phyloP scores from a whole-genome alignment of 2,888 invertebrate genomes.

The Euclidia mi region DNA sequence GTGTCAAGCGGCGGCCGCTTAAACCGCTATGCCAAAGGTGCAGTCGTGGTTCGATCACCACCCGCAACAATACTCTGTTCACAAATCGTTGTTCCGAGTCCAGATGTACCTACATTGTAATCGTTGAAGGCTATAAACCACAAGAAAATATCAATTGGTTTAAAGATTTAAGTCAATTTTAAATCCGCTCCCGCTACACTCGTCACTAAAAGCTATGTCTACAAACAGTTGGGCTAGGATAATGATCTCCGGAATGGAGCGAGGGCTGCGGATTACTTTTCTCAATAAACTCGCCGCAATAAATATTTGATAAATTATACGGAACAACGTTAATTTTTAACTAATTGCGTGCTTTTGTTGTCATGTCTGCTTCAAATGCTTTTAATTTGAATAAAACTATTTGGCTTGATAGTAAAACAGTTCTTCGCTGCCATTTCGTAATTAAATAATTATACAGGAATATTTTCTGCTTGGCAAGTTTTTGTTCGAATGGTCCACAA shows the following conservation, averaged over 20 bases:
- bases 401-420: slow-evolving; percentile 5
- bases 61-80: too few relatives aligned
- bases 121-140: too few relatives aligned
- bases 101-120: too few relatives aligned
- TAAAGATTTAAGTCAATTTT: neutral
- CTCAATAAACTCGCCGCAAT: slow-evolving; percentile 73
- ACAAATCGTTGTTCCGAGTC: too few relatives aligned
- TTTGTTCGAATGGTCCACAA: too few relatives aligned
- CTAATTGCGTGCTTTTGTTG: slow-evolving; percentile 41
- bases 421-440: neutral
- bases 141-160: too few relatives aligned
- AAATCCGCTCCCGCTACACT: slow-evolving; percentile 25
- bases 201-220: slow-evolving; percentile 11
- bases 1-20: too few relatives aligned
- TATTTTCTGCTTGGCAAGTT: too few relatives aligned
- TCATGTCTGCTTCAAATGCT: slow-evolving; percentile 13
- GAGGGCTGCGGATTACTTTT: slow-evolving; percentile 69
- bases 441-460: neutral
- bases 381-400: slow-evolving; percentile 9
- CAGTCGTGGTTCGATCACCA: too few relatives aligned
- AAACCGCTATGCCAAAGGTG: too few relatives aligned
- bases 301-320: slow-evolving; percentile 75
- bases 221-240: slow-evolving; percentile 59
- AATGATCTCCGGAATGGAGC: slow-evolving; percentile 68
- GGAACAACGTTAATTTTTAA: slow-evolving; percentile 50